Base-by-base conservation (phyloP, 2,113 vertebrate species). In the Ahaetulla prasina region DNA sequence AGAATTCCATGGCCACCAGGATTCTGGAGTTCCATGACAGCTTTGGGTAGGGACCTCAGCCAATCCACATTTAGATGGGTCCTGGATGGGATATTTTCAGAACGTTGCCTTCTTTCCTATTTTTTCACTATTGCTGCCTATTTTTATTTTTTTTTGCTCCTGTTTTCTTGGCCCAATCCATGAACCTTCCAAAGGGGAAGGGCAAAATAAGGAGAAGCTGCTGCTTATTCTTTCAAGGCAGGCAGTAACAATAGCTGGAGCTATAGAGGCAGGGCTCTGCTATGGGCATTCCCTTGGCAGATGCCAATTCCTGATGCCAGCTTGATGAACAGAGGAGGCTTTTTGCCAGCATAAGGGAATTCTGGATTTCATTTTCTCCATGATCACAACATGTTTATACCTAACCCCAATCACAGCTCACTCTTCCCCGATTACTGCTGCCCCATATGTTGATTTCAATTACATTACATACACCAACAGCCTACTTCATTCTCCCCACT, bases 391-490 rank as follows among this genome's bases (percentile, higher is more conserved):
- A 63, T 57, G 45, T 49, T 25, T 86, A 63, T 52, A 30, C 74
- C 23, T 85, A 20, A 27, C 30, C 4, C 20, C 50, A 27, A 3
- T 47, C 53, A 18, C n/a, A 25, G 53, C 52, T 92, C 68, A 55
- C 27, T 45, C 30, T 53, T 30, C 43, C 63, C 27, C 8, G 11
- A 16, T 14, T 30, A 8, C 60, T 54, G 49, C 90, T 57, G 7
- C 89, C 35, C 85, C 90, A 60, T 92, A 87, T 94, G 85, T n/a
- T 91, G 96, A 91, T 87, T 94, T 93, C 93, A n/a, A 8, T 55
- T 35, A 54, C 89, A 55, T 91, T 55, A 49, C 49, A 45, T 35
- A 49, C 35, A 45, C 25, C 47, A 10, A 84, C 9, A n/a, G 39
- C 25, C 25, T 63, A 8, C 23, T 23, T 85, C 60, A 47, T 85